phyloP scores from a whole-genome alignment of 2,113 vertebrate species.

The Eretmochelys imbricata region DNA sequence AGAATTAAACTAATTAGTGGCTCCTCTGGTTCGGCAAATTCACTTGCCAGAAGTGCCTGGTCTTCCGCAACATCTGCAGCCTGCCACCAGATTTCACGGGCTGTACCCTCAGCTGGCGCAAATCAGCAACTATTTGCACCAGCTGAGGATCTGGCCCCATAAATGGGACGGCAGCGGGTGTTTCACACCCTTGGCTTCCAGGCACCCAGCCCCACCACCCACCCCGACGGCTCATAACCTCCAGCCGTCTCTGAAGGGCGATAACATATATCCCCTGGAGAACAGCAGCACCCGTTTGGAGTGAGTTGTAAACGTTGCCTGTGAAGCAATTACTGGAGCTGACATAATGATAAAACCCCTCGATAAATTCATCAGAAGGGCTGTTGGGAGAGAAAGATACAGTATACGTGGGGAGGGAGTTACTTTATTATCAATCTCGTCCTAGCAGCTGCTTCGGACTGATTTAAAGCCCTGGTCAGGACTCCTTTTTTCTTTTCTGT shows the following conservation, averaged over 20 bases:
- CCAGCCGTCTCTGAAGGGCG: not conserved
- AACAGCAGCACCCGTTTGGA: not conserved
- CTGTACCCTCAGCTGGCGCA: not conserved
- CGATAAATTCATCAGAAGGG: not conserved
- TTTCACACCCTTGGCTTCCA: not conserved
- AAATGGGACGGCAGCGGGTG: not conserved
- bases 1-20: not conserved
- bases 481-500: not conserved
- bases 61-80: not conserved
- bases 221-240: not conserved
- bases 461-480: fast-evolving
- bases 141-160: not conserved
- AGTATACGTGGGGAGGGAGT: not conserved
- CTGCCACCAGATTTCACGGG: not conserved
- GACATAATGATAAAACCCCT: not conserved
- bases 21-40: not conserved
- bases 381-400: fast-evolving
- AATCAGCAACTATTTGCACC: not conserved
- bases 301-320: not conserved
- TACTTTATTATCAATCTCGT: not conserved
- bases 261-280: not conserved
- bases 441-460: fast-evolving
- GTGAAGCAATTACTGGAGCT: not conserved
- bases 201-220: not conserved
- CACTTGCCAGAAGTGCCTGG: not conserved